Conservation (phyloP, 2,797 vertebrate species). For the Onychomys leucogaster region DNA sequence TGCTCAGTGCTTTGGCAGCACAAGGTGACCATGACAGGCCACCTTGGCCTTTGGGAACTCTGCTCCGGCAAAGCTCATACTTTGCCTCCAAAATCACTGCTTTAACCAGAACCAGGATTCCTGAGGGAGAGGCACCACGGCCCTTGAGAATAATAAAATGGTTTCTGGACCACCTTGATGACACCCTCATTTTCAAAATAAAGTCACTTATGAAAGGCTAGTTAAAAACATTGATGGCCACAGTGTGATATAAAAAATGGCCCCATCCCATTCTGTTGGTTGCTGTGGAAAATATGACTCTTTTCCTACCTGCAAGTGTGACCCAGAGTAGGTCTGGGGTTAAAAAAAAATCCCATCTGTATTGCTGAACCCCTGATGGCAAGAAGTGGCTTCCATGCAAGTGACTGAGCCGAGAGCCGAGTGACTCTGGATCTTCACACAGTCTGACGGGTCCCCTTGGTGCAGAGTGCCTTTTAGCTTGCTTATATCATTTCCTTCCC, state of each 20-base stretch:
- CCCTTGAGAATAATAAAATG: constrained; percentile 47
- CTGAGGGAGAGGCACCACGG: background rate
- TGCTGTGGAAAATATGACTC: constrained; percentile 53
- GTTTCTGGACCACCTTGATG: constrained; percentile 46
- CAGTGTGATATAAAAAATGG: constrained; percentile 10
- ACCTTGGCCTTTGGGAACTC: constrained; percentile 56
- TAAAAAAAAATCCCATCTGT: background rate
- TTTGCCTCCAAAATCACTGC: background rate
- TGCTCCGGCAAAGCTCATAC: constrained; percentile 26
- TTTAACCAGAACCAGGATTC: constrained; percentile 54
- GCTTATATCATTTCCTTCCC: constrained; percentile 43
- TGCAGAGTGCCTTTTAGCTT: constrained; percentile 73
- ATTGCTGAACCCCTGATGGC: constrained; percentile 31
- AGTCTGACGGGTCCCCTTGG: background rate
- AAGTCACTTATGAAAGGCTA: constrained; percentile 62
- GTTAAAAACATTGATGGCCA: constrained; percentile 49
- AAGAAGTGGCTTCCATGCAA: constrained; percentile 82
- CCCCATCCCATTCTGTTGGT: background rate
- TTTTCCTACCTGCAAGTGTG: constrained; percentile 19
- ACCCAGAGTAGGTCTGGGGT: constrained; percentile 5
- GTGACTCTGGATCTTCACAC: constrained; percentile 92
- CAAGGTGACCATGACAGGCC: constrained; percentile 43
- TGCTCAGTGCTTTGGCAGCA: constrained; percentile 70
- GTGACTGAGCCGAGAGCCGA: constrained; percentile 94
- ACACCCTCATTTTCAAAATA: constrained; percentile 57